Conservation (phyloP, 2,797 vertebrate species). For the Brachyalestes nurse region DNA sequence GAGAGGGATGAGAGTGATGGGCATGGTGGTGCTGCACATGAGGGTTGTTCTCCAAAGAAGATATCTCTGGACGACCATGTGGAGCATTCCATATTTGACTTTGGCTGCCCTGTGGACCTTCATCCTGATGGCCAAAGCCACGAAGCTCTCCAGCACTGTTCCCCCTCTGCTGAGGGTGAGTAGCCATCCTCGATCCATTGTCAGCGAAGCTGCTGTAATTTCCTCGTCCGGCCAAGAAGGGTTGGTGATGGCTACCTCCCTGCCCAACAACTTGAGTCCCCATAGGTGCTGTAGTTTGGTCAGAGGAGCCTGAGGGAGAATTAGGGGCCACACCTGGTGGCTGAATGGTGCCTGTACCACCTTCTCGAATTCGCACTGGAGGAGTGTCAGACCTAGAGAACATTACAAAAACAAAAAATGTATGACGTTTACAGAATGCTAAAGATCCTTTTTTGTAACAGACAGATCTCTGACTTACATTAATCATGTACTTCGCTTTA, state of each 20-base stretch:
- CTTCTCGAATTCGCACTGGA: slow-evolving; percentile 82
- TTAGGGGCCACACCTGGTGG: slow-evolving; percentile 64
- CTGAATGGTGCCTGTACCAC: slow-evolving; percentile 78
- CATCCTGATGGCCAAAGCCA: slow-evolving; percentile 82
- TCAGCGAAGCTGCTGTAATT: slow-evolving; percentile 81
- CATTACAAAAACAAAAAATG: background rate
- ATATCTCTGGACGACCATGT: slow-evolving; percentile 75
- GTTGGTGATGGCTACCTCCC: slow-evolving; percentile 72
- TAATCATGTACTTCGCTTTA: too few species aligned
- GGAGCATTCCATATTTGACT: slow-evolving; percentile 77
- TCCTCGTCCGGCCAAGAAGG: slow-evolving; percentile 79
- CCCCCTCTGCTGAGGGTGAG: slow-evolving; percentile 68
- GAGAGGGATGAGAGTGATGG: slow-evolving; percentile 69
- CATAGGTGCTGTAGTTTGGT: slow-evolving; percentile 78
- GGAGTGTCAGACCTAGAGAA: slow-evolving; percentile 86
- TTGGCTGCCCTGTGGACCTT: slow-evolving; percentile 73
- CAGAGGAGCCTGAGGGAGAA: slow-evolving; percentile 72
- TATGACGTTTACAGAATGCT: background rate
- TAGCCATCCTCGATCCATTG: slow-evolving; percentile 71
- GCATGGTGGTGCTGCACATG: slow-evolving; percentile 72
- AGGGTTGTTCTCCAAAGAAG: slow-evolving; percentile 71
- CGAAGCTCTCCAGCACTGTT: slow-evolving; percentile 63
- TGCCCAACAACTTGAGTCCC: slow-evolving; percentile 71
- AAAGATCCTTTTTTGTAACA: background rate
- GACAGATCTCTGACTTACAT: background rate